These are phyloP conservation scores for Prionace glauca DNA, from an alignment of 2,797 vertebrate species.

Conservation along the genomic window DNA sequence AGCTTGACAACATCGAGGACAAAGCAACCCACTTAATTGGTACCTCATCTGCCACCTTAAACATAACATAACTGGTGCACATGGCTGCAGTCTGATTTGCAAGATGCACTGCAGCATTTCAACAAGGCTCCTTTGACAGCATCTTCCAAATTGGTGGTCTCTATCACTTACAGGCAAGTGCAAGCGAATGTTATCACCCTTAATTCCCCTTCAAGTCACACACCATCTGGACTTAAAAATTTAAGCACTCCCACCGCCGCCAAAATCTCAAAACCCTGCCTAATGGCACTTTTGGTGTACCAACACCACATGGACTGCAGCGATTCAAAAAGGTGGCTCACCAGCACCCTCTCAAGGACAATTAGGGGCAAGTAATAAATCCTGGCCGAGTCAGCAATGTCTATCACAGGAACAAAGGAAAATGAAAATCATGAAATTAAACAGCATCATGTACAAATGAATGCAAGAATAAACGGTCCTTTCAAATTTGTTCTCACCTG, in stretches of 20 bases:
- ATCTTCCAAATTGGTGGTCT: background rate
- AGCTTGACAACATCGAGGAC: too few relatives aligned
- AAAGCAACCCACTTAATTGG: too few relatives aligned
- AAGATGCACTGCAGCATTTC: background rate
- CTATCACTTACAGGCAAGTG: background rate
- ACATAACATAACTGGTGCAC: too few relatives aligned
- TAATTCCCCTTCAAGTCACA: background rate
- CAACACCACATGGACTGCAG: background rate
- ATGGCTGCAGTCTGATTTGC: background rate
- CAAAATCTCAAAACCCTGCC: background rate
- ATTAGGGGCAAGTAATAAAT: background rate
- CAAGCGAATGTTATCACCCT: background rate
- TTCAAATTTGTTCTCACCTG: slow-evolving; percentile 67
- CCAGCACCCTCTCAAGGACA: background rate
- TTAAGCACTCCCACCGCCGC: background rate
- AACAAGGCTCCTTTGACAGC: background rate
- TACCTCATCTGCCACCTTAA: too few relatives aligned
- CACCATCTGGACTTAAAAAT: background rate
- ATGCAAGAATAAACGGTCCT: background rate
- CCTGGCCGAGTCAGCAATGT: background rate
- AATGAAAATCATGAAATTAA: background rate
- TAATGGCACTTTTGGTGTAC: background rate
- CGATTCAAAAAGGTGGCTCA: background rate
- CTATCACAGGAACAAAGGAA: background rate
- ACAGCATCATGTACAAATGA: background rate